phyloP scores from a whole-genome alignment of 2,888 invertebrate genomes.

The Lasioglossum malachurum region DNA sequence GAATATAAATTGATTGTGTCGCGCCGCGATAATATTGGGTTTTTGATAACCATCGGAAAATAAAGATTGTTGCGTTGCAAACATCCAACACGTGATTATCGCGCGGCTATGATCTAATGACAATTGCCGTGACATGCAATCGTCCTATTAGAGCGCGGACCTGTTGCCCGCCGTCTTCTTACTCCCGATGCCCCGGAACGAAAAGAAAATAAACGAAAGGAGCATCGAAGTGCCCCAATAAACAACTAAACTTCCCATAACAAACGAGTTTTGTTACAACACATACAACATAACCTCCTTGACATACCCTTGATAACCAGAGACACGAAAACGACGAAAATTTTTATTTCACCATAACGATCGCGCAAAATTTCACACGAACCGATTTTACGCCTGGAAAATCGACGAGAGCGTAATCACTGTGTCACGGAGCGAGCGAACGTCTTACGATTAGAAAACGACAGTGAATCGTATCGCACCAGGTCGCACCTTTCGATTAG shows the following conservation, averaged over 20 bases:
- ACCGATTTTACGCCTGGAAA: not conserved
- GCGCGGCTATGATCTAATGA: not conserved
- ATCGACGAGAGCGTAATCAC: not conserved
- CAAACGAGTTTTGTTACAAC: not conserved
- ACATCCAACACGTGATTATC: conserved; percentile 5
- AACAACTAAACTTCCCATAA: not conserved
- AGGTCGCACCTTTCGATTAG: not conserved
- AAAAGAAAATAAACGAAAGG: not conserved
- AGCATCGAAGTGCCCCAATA: not conserved
- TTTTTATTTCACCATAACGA: not conserved
- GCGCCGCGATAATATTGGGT: not conserved
- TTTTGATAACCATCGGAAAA: not conserved
- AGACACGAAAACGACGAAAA: not conserved
- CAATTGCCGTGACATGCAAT: not conserved
- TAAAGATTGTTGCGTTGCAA: not conserved
- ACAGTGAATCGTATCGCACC: not conserved
- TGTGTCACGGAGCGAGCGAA: not conserved
- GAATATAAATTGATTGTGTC: not conserved
- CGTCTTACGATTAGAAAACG: not conserved
- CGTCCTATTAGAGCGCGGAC: not conserved
- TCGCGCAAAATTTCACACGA: not conserved
- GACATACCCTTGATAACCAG: not conserved
- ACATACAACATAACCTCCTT: not conserved
- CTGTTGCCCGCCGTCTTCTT: not conserved
- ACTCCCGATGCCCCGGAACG: not conserved